A percentile compares a stretch with the other conserved stretches of the same genome.
Conservation (phyloP, 2,797 vertebrate species). For the Acrossocheilus wenchowensis region DNA sequence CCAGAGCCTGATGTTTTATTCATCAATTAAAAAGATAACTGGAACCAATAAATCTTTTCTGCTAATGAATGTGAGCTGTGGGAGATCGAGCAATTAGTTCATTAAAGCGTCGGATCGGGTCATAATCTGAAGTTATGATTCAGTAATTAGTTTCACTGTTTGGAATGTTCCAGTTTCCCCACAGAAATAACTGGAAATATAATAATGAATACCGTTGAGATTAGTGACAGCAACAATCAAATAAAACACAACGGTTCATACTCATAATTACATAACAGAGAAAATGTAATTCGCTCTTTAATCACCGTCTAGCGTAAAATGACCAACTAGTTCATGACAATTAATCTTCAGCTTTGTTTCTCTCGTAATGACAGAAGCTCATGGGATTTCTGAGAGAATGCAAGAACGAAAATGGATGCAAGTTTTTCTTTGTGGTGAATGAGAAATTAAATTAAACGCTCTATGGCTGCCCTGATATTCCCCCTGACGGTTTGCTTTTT, state of each 20-base stretch:
- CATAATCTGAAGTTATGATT: slow-evolving; percentile 31
- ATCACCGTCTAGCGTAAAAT: not conserved
- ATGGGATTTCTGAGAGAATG: not conserved
- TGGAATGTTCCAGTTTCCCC: not conserved
- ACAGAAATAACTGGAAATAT: not conserved
- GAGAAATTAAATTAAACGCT: not conserved
- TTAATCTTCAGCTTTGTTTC: not conserved
- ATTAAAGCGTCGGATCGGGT: not conserved
- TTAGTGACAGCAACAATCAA: not conserved
- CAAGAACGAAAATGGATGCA: not conserved
- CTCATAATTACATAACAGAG: not conserved
- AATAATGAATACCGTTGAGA: not conserved
- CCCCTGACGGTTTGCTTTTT: not conserved
- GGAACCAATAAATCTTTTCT: not conserved
- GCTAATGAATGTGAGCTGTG: slow-evolving; percentile 18
- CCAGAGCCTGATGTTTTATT: slow-evolving; percentile 16
- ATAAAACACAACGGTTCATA: not conserved
- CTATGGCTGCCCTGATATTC: not conserved
- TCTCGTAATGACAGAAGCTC: not conserved
- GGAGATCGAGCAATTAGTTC: not conserved
- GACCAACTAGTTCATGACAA: not conserved
- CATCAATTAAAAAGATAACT: slow-evolving; percentile 10
- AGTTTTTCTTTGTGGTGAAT: not conserved
- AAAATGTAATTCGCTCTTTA: not conserved
- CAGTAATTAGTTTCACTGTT: not conserved